Evolutionary conservation across 2,797 vertebrate genomes (phyloP).

Genomic region (Cuniculus paca): DNA sequence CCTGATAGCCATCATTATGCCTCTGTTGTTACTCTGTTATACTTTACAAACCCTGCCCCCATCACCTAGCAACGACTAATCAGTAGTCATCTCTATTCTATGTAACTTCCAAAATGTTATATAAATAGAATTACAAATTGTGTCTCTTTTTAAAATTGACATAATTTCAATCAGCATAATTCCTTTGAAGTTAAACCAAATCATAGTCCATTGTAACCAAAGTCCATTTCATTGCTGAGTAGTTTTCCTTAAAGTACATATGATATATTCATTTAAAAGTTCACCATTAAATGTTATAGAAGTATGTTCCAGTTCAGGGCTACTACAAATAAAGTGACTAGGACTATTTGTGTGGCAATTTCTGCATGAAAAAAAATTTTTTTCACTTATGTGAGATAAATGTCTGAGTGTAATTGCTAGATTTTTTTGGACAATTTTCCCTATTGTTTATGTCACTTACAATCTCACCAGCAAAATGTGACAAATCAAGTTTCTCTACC

Average conservation of each 20-base stretch:
- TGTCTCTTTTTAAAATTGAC: not conserved
- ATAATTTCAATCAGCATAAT: not conserved
- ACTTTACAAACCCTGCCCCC: not conserved
- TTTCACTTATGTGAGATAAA: not conserved
- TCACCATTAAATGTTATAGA: not conserved
- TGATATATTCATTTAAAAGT: not conserved
- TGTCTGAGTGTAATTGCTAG: not conserved
- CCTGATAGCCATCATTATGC: not conserved
- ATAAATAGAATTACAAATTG: not conserved
- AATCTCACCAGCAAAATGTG: not conserved
- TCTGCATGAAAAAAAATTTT: not conserved
- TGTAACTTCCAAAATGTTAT: not conserved
- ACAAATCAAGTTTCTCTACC: not conserved
- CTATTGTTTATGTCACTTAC: not conserved
- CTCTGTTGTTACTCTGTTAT: not conserved
- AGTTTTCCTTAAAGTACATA: not conserved
- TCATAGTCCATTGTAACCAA: not conserved
- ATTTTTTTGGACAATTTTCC: not conserved
- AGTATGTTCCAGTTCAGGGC: not conserved
- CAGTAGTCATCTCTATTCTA: not conserved
- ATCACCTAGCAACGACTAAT: not conserved
- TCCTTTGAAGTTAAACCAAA: not conserved
- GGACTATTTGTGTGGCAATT: not conserved
- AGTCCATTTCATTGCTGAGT: not conserved
- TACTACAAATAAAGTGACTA: not conserved